phyloP scores from a whole-genome alignment of 2,888 invertebrate species.

The Argyra leucocephala region DNA sequence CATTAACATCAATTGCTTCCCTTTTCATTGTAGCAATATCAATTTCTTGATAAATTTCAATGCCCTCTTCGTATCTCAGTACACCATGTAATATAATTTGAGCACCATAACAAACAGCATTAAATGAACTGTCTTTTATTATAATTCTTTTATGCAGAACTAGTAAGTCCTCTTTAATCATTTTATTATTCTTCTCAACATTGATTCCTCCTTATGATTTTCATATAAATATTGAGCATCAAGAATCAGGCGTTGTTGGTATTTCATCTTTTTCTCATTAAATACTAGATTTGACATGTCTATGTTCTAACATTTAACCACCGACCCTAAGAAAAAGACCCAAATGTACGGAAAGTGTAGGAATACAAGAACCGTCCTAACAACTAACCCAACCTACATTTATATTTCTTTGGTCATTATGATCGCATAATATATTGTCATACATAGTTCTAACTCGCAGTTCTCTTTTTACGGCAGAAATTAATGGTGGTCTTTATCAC shows the following conservation, averaged over 20 bases:
- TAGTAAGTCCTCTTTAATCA: conserved; percentile 86
- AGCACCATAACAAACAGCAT: conserved; percentile 98
- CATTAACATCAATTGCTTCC: conserved; percentile 86
- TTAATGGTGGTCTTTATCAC: conserved; percentile 97
- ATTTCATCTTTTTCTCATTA: conserved; percentile 72
- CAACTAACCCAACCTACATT: conserved; percentile 97
- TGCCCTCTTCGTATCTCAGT: conserved; percentile 91
- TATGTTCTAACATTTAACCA: conserved; percentile 95
- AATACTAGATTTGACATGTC: conserved; percentile 86
- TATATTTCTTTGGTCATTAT: conserved; percentile 73
- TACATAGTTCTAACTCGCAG: conserved; percentile 91
- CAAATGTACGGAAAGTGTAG: conserved; percentile 97
- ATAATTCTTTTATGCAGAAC: conserved; percentile 89
- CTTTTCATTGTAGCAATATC: conserved; percentile 97
- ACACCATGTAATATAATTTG: conserved; percentile 96
- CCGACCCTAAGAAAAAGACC: conserved; percentile 92
- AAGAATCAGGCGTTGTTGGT: conserved; percentile 96
- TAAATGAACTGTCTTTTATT: conserved; percentile 96
- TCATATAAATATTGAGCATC: conserved; percentile 95
- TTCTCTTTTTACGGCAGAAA: conserved; percentile 97
- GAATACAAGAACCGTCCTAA: conserved; percentile 97
- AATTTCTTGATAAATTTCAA: conserved; percentile 94
- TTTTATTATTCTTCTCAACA: conserved; percentile 81
- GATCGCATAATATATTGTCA: conserved; percentile 84
- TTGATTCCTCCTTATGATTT: conserved; percentile 88